Percentiles rank a stretch among this genome's conserved stretches.
phyloP scores from a whole-genome alignment of 2,113 vertebrate genomes.

The Shinisaurus crocodilurus region DNA sequence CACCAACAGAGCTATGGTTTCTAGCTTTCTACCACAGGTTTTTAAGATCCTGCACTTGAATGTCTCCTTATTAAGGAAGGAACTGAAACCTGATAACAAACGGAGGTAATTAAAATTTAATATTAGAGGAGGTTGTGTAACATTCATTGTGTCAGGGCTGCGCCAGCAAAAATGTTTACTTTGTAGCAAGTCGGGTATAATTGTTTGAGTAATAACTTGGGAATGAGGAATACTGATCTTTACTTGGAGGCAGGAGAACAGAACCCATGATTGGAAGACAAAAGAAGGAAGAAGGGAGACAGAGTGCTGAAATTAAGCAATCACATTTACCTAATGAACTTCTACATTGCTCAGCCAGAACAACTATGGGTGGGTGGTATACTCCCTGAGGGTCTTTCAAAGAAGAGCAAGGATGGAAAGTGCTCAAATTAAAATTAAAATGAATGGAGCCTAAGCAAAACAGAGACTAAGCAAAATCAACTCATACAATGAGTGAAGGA shows the following conservation, averaged over 20 bases:
- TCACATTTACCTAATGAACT: not conserved
- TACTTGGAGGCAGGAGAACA: conserved; percentile 65
- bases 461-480: not conserved
- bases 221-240: conserved; percentile 71
- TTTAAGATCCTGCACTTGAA: conserved; percentile 64
- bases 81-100: conserved; percentile 68
- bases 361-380: not conserved
- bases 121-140: conserved; percentile 75
- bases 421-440: not conserved
- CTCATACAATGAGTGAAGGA: not conserved
- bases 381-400: not conserved
- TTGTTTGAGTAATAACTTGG: conserved; percentile 69
- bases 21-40: conserved; percentile 35
- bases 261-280: conserved; percentile 30
- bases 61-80: conserved; percentile 63
- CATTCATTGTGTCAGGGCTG: conserved; percentile 48
- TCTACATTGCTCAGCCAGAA: accelerated
- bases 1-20: conserved; percentile 63
- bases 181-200: conserved; percentile 63
- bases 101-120: conserved; percentile 71
- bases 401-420: not conserved
- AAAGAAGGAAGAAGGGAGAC: not conserved
- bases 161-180: conserved; percentile 72
- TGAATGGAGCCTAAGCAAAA: not conserved
- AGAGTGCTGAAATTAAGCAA: conserved; percentile 55